Evolutionary conservation across 1,140 invertebrate genomes (phyloP).

Genomic region (Chrysoperla carnea): DNA sequence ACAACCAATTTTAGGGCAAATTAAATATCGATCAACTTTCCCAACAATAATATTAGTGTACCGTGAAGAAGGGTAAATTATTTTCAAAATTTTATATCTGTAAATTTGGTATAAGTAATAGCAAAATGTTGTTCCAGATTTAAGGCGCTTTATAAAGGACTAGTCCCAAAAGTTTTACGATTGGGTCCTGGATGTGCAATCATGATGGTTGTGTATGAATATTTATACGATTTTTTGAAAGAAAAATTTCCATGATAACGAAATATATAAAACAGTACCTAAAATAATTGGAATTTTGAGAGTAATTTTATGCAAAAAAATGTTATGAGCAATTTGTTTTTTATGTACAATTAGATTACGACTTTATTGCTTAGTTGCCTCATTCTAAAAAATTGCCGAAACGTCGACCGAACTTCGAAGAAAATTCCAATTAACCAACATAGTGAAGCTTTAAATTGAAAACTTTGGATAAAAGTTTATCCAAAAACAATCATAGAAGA

Average conservation of each 20-base stretch:
- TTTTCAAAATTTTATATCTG: constrained; percentile 1
- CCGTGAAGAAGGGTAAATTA: constrained; percentile 65
- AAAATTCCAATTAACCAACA: too few species aligned
- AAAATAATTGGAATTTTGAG: too few species aligned
- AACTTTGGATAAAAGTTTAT: too few species aligned
- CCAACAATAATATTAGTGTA: constrained; percentile 58
- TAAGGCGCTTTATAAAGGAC: constrained; percentile 75
- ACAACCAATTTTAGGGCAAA: constrained; percentile 48
- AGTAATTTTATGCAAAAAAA: too few species aligned
- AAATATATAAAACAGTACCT: too few species aligned
- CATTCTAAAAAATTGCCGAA: too few species aligned
- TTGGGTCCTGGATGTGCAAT: constrained; percentile 83
- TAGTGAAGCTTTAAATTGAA: too few species aligned
- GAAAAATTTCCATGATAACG: constrained; percentile 24
- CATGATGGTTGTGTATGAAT: constrained; percentile 75
- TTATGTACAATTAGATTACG: too few species aligned
- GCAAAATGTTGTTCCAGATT: constrained; percentile 36
- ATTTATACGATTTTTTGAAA: constrained; percentile 50
- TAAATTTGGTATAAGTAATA: not conserved
- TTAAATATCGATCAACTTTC: constrained; percentile 65
- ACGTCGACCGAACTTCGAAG: too few species aligned
- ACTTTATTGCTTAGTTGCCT: too few species aligned
- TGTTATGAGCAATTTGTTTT: too few species aligned
- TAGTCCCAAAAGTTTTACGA: constrained; percentile 76
- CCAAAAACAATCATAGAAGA: too few species aligned